Conservation (phyloP, 2,888 invertebrate species). For the Thera obeliscata region DNA sequence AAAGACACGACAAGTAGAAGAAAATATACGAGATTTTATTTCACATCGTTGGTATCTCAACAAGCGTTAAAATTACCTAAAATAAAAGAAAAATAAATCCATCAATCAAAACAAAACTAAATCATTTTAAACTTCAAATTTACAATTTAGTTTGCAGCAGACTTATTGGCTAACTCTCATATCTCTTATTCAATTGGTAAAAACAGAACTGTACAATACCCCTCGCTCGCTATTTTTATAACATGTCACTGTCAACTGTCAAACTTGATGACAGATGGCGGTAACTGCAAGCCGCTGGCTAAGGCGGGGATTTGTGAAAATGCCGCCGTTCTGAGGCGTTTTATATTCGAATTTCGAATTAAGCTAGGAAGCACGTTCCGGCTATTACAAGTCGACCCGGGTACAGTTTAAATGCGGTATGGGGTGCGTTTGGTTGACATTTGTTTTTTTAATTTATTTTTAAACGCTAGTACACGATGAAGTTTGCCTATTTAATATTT, state of each 20-base stretch:
- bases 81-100: too few species aligned
- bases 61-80: too few species aligned
- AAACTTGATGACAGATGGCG: constrained; percentile 80
- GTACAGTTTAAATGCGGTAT: constrained; percentile 51
- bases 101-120: constrained; percentile 20
- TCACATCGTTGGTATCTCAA: too few species aligned
- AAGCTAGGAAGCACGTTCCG: constrained; percentile 60
- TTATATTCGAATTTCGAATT: constrained; percentile 62
- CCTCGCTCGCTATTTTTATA: constrained; percentile 64
- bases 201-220: constrained; percentile 16
- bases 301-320: constrained; percentile 58
- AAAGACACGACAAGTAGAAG: too few species aligned
- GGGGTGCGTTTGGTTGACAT: constrained; percentile 50
- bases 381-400: constrained; percentile 55
- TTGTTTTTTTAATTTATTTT: constrained; percentile 43
- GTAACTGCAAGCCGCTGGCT: constrained; percentile 59
- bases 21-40: too few species aligned
- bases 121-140: constrained; percentile 4
- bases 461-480: constrained; percentile 4
- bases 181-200: constrained; percentile 16
- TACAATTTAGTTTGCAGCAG: constrained; percentile 7
- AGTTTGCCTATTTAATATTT: background rate
- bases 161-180: constrained; percentile 12
- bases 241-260: constrained; percentile 75
- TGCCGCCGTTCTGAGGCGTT: constrained; percentile 54